Base-by-base conservation (phyloP, 2,888 invertebrate genomes). In the Archips xylosteana region DNA sequence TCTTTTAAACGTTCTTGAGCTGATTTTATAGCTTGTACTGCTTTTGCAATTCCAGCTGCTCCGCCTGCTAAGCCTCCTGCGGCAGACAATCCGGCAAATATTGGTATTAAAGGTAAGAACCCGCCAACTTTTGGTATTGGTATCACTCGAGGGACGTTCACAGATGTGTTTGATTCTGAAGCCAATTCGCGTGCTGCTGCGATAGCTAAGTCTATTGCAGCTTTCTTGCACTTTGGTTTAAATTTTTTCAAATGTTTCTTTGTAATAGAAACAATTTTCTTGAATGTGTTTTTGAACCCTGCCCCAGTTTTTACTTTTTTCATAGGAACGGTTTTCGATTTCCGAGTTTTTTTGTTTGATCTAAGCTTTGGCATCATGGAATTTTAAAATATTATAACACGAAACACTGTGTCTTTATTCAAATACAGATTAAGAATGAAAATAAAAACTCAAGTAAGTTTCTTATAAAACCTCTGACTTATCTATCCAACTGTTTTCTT, bases 61-160 rank as follows among this genome's bases (percentile, higher is more conserved):
- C 75, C 75, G 12, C 75, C 75, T 23, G 66, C 70, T 59, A 75
- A 62, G 13, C 54, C 15, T 36, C 75, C 75, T 1, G 49, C 9
- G 1, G 70, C 69, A 61, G 70, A 74, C 36, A 74, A 61, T 23
- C 74, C 74, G 4, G 74, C 74, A 65, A 74, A 74, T 61, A 74
- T 70, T 34, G 74, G 74, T 70, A 74, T 70, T 32, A 67, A n/a
- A 6, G 67, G 67, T 34, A 67, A 9, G 32, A 47, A 45, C 3
- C 67, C 67, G 1, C 61, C 51, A 32, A 9, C 23, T 62, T 70
- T 70, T 9, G 69, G 69, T 1, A 70, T 13, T 0, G 69, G 69
- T 13, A 71, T 71, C 1, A 71, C 36, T 39, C 71, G 2, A 2
- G 71, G 71, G 2, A 64, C 8, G 45, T 47, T 13, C 1, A 59